A percentile compares a stretch with the other conserved stretches of the same genome.
Conservation (phyloP, 2,888 invertebrate species). For the Conus canariensis region DNA sequence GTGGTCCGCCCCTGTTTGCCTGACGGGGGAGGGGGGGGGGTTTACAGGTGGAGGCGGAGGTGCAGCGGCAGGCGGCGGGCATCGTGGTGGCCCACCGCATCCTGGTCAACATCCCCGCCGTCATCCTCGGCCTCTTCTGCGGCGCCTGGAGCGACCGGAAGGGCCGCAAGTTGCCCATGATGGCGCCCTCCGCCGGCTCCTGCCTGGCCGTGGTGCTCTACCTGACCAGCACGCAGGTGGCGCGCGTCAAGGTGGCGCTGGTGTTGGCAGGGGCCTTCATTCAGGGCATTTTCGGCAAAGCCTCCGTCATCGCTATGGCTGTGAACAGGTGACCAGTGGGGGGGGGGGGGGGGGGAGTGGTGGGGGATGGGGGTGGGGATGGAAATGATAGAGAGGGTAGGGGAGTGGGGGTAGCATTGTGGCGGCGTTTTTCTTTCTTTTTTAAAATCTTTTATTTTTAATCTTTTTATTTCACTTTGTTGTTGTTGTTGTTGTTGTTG, state of each 20-base stretch:
- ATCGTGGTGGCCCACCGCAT: constrained; percentile 75
- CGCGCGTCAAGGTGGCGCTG: constrained; percentile 60
- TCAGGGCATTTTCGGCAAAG: constrained; percentile 77
- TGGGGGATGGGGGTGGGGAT: too few species aligned
- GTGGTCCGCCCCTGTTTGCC: too few species aligned
- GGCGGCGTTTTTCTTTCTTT: too few species aligned
- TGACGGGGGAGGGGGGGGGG: too few species aligned
- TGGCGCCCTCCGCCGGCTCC: constrained; percentile 75
- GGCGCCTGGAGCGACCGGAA: constrained; percentile 77
- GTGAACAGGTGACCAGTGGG: constrained; percentile 69
- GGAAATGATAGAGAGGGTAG: not conserved
- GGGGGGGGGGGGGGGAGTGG: too few species aligned
- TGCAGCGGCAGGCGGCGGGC: constrained; percentile 69
- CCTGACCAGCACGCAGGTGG: constrained; percentile 63
- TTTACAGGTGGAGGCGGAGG: constrained; percentile 40
- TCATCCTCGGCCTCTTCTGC: constrained; percentile 76
- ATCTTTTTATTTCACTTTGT: too few species aligned
- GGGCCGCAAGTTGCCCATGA: constrained; percentile 74
- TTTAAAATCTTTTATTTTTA: too few species aligned
- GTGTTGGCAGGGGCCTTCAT: constrained; percentile 72
- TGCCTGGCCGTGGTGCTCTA: constrained; percentile 73
- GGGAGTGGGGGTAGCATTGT: too few species aligned
- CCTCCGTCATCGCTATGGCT: constrained; percentile 78
- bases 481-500: too few species aligned
- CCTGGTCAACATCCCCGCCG: constrained; percentile 76